Evolutionary conservation across 1,140 invertebrate species (phyloP).

Genomic region (Tribolium castaneum): DNA sequence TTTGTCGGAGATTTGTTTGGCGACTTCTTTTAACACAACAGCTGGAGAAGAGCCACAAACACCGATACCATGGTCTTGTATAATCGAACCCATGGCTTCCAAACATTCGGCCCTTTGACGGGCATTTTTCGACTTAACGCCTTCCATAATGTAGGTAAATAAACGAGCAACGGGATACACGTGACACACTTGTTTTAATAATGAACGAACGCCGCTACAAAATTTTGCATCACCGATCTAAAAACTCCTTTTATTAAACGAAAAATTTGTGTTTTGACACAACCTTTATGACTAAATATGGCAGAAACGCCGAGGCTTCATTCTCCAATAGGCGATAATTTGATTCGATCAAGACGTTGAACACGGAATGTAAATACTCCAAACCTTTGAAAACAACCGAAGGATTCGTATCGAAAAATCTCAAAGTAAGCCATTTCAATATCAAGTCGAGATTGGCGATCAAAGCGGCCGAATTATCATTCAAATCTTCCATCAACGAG

Average conservation of each 20-base stretch:
- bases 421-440: constrained; percentile 94
- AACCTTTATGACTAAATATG: constrained; percentile 72
- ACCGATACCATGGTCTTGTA: constrained; percentile 84
- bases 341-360: constrained; percentile 81
- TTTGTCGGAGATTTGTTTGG: constrained; percentile 93
- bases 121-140: constrained; percentile 96
- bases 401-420: constrained; percentile 99
- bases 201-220: constrained; percentile 84
- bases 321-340: constrained; percentile 89
- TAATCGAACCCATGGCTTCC: constrained; percentile 88
- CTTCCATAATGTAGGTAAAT: constrained; percentile 91
- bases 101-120: constrained; percentile 95
- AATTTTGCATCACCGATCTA: constrained; percentile 96
- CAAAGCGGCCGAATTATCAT: constrained; percentile 80
- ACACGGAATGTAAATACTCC: constrained; percentile 89
- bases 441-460: constrained; percentile 94
- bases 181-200: constrained; percentile 87
- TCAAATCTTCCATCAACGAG: constrained; percentile 84
- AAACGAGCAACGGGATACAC: constrained; percentile 92
- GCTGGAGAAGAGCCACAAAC: constrained; percentile 84
- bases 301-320: constrained; percentile 94
- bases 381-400: constrained; percentile 94
- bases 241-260: constrained; percentile 21
- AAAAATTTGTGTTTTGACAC: constrained; percentile 25
- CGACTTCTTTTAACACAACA: constrained; percentile 90